Percentiles rank a stretch among this genome's conserved stretches.
Evolutionary conservation across 2,888 invertebrate genomes (phyloP).

Genomic region (Nipponacmea schrenckii): DNA sequence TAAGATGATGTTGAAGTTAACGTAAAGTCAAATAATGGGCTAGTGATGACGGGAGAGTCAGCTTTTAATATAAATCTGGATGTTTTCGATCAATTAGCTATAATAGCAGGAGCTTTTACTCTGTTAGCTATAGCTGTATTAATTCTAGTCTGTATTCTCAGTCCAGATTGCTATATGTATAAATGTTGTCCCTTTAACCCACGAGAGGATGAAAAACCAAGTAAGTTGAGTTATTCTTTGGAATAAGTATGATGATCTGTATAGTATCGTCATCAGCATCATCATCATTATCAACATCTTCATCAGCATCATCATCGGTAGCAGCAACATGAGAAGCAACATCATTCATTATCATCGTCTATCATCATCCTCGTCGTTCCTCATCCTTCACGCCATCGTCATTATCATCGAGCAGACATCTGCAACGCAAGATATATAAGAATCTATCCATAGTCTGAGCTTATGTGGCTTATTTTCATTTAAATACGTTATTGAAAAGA

Average conservation of each 20-base stretch:
- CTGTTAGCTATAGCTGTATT: constrained; percentile 22
- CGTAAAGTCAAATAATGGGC: no score
- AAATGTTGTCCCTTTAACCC: constrained; percentile 32
- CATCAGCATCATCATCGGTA: neutral
- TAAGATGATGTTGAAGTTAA: no score
- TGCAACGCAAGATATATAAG: no score
- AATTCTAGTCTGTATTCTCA: constrained; percentile 42
- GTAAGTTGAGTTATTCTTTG: neutral
- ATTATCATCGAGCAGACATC: no score
- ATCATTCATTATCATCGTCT: neutral
- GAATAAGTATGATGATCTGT: neutral
- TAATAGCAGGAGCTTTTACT: neutral
- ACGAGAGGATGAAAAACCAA: constrained; percentile 9
- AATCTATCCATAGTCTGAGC: no score
- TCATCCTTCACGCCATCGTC: no score
- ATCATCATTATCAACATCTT: neutral
- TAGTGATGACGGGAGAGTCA: no score
- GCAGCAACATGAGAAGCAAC: no score
- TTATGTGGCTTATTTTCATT: no score
- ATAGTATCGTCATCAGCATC: neutral
- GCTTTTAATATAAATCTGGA: neutral
- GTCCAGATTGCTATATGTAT: constrained; percentile 44
- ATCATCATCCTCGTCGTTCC: neutral
- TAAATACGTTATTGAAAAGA: no score
- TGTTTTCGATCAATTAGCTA: constrained; percentile 3